These are phyloP conservation scores for Micrasema longulum DNA, from an alignment of 1,140 invertebrate species.

Conservation along the genomic window DNA sequence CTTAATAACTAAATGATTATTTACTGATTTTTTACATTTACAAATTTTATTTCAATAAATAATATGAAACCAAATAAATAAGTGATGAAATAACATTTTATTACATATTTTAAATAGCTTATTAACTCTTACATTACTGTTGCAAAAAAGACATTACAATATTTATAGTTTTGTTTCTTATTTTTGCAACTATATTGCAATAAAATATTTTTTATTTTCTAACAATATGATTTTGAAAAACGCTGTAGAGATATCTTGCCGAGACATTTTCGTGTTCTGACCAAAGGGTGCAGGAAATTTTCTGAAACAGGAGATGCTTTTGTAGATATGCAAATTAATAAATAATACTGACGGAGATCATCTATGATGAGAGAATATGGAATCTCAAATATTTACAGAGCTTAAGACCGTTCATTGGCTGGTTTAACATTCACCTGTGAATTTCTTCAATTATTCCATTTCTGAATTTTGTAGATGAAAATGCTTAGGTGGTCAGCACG, in stretches of 20 bases:
- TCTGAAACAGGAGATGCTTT: slow-evolving; percentile 36
- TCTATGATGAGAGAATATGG: too few relatives aligned
- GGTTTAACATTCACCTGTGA: too few relatives aligned
- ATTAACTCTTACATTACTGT: background rate
- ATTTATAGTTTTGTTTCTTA: background rate
- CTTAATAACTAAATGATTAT: too few relatives aligned
- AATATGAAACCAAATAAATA: background rate
- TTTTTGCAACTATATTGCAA: background rate
- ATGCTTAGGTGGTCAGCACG: too few relatives aligned
- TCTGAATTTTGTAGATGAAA: too few relatives aligned
- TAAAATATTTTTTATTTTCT: slow-evolving; percentile 20
- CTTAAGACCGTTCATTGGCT: too few relatives aligned
- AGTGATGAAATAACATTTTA: background rate
- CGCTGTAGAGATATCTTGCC: slow-evolving; percentile 18
- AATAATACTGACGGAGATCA: too few relatives aligned
- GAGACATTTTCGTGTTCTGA: slow-evolving; percentile 19
- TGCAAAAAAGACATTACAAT: background rate
- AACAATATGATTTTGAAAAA: slow-evolving; percentile 37
- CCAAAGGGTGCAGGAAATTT: slow-evolving; percentile 40
- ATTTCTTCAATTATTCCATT: too few relatives aligned
- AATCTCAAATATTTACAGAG: too few relatives aligned
- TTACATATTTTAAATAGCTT: background rate
- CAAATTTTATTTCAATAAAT: background rate
- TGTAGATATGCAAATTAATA: too few relatives aligned
- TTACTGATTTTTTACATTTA: background rate